phyloP scores from a whole-genome alignment of 1,140 invertebrate species.

The Drosophila virilis region DNA sequence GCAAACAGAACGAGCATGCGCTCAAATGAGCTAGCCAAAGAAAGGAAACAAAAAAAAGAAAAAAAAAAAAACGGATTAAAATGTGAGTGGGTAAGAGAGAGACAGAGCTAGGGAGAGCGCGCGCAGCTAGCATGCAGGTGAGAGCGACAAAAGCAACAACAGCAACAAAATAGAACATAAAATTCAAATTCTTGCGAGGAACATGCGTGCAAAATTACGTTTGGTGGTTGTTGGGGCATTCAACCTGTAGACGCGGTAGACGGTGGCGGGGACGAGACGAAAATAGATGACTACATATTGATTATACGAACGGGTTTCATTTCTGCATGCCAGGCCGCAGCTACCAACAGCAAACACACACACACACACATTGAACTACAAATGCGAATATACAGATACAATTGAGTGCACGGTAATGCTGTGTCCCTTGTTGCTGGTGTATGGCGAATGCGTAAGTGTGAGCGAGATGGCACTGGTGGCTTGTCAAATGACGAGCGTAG shows the following conservation, averaged over 20 bases:
- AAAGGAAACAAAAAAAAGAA: too few species aligned
- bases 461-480: conserved; percentile 32
- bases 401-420: conserved; percentile 24
- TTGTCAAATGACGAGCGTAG: conserved; percentile 24
- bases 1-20: conserved; percentile 49
- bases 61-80: background rate
- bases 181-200: conserved; percentile 45
- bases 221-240: conserved; percentile 44
- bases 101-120: conserved; percentile 20
- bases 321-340: conserved; percentile 51
- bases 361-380: background rate
- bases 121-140: conserved; percentile 23
- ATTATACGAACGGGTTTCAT: conserved; percentile 77
- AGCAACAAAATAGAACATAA: conserved; percentile 44
- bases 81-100: conserved; percentile 20
- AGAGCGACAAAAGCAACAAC: conserved; percentile 3
- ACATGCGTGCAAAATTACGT: conserved; percentile 60
- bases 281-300: conserved; percentile 74
- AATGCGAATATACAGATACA: conserved; percentile 28
- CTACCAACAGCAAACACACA: conserved; percentile 25
- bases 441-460: conserved; percentile 5
- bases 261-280: conserved; percentile 26
- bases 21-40: background rate
- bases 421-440: conserved; percentile 24
- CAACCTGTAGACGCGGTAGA: conserved; percentile 31